Base-by-base conservation (phyloP, 2,888 invertebrate genomes). In the Agrenia bidenticulata region DNA sequence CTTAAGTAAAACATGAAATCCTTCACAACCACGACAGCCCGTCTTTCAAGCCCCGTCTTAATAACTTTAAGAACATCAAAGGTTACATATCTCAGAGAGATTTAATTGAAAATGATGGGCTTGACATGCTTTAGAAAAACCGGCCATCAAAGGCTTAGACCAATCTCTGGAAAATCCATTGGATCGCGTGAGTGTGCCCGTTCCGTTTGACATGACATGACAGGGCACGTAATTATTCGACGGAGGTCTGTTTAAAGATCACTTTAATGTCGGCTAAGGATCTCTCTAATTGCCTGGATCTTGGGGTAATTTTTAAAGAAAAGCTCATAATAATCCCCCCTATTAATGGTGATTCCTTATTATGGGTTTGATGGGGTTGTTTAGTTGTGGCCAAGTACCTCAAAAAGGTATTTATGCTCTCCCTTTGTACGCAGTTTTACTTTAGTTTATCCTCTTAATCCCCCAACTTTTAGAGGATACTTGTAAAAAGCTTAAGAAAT, bases 101-200 rank as follows among this genome's bases (percentile, higher is more conserved):
- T 55, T 55, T 55, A 55, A 55, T 55, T 57, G 57, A 57, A 41
- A 41, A 39, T 57, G 41, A 57, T 57, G 41, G 39, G 57, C 57
- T 39, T 55, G 39, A 39, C 57, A 39, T 57, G 41, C 57, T 39
- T 57, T 39, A n/a, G 5, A 19, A 39, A 57, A 57, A 41, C 41
- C 19, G 57, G n/a, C 57, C 41, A 39, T 57, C 57, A 57, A 57
- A 57, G 39, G n/a, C 17, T 13, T 23, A 13, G 19, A n/a, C 19
- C 55, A 55, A 27, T n/a, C 27, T 55, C 5, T 24, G 9, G 21
- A 23, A 17, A n/a, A 7, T 17, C 17, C 51, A 4, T 41, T 41
- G 37, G 13, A 57, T 57, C 32, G 57, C 57, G 57, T 57, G 51
- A 51, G 24, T 13, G 19, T 21, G 13, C 32, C 32, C 32, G 4